These are phyloP conservation scores for Drosophila eugracilis DNA, from an alignment of 1,140 invertebrate species.

Conservation along the genomic window DNA sequence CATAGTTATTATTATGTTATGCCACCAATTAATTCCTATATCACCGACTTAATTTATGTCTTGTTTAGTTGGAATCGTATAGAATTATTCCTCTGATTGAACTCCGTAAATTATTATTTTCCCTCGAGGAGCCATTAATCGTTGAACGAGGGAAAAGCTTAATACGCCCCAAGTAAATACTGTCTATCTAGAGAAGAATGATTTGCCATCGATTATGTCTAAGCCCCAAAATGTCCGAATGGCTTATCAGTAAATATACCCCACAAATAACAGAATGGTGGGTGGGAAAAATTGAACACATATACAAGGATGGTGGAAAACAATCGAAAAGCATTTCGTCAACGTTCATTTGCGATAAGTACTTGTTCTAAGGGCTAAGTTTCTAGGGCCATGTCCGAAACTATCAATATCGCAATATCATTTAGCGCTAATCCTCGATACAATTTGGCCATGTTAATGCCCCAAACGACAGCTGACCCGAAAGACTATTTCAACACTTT, in stretches of 20 bases:
- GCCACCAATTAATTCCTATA: neutral
- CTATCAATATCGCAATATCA: constrained; percentile 50
- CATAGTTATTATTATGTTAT: neutral
- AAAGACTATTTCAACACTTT: constrained; percentile 62
- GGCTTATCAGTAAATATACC: constrained; percentile 37
- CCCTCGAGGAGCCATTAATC: constrained; percentile 21
- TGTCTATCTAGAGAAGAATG: constrained; percentile 14
- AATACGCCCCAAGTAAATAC: constrained; percentile 9
- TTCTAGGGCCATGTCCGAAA: constrained; percentile 26
- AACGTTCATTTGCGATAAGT: constrained; percentile 48
- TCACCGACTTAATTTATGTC: too few species aligned
- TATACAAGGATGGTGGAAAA: too few species aligned
- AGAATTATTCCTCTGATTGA: too few species aligned
- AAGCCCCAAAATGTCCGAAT: constrained; percentile 32
- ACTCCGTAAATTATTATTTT: neutral
- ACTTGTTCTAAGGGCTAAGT: constrained; percentile 22
- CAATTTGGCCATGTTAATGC: constrained; percentile 53
- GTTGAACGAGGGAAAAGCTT: constrained; percentile 13
- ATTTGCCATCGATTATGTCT: constrained; percentile 45
- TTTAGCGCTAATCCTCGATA: constrained; percentile 55
- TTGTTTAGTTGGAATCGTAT: neutral
- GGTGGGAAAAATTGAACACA: constrained; percentile 9
- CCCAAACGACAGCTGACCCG: constrained; percentile 53
- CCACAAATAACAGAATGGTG: constrained; percentile 13
- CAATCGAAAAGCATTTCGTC: constrained; percentile 45